Evolutionary conservation across 2,113 vertebrate species (phyloP).

Genomic region (Lycaon pictus): DNA sequence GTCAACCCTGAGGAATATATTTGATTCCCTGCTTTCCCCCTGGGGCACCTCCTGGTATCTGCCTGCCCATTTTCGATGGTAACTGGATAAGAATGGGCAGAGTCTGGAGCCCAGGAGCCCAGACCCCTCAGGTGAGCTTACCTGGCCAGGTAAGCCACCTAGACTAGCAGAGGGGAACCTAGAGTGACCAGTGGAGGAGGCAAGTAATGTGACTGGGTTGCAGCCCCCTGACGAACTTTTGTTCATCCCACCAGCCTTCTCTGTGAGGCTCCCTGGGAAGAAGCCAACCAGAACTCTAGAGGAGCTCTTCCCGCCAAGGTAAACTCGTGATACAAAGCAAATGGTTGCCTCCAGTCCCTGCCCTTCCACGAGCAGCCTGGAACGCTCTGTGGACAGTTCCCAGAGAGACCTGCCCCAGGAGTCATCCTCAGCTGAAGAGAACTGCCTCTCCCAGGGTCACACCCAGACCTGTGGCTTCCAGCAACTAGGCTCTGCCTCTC

Average conservation of each 20-base stretch:
- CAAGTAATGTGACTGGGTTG: accelerated
- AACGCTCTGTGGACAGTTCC: accelerated
- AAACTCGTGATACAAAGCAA: background rate
- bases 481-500: background rate
- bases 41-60: background rate
- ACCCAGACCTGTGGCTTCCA: background rate
- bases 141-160: background rate
- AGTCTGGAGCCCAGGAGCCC: background rate
- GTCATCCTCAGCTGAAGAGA: background rate
- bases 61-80: background rate
- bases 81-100: background rate
- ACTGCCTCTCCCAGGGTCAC: background rate
- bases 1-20: background rate
- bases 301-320: background rate
- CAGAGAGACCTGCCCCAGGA: background rate
- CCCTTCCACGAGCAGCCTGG: accelerated
- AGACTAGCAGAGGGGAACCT: background rate
- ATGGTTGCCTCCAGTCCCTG: accelerated
- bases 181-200: accelerated
- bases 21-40: background rate
- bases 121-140: background rate
- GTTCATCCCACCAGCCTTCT: accelerated
- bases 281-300: background rate
- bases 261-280: background rate
- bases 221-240: background rate